Evolutionary conservation across 2,113 vertebrate genomes (phyloP), one percentile per base, ranked within the genome.

Genomic region (Silurus meridionalis): DNA sequence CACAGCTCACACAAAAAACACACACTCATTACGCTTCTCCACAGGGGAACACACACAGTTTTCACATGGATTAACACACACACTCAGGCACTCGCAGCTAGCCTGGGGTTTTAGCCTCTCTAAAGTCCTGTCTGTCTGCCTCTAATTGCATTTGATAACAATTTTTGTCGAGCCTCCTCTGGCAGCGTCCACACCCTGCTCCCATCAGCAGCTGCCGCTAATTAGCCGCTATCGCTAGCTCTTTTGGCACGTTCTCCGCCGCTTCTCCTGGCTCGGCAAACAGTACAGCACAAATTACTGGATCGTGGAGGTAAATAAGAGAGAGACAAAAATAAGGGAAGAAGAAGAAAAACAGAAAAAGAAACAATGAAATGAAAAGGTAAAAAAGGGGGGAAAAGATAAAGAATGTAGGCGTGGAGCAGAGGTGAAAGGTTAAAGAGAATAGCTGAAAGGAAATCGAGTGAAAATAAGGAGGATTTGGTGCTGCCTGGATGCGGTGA

Each of bases 161-260:
- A 94, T 95, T 95, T 83, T 95, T 92, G 93, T 94, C 95, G 91
- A 94, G 92, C 89, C 88, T 93, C 63, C 82, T 92, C 93, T 93
- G 92, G 94, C 94, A 94, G 92, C 89, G 66, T 89, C 82, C 83
- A 92, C 87, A 89, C 87, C 90, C 90, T 92, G 90, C 90, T 95
- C 95, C 94, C 96, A 94, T 92, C 93, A 96, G 96, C 96, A 97
- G 96, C 95, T 97, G 96, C 90, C 94, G 93, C 94, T 94, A 94
- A 95, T 95, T 96, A 96, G 95, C 94, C 89, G 92, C 95, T 93
- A 95, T 94, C 91, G 94, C 95, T 92, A 93, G 93, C 92, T 92
- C 91, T 95, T 95, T 95, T 94, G 95, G 95, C 93, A 96, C 93
- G 91, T 92, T 91, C 93, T 88, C 89, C 19, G 10, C 90, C 72